Evolutionary conservation across 2,888 invertebrate species (phyloP).

Genomic region (Acanthosoma haemorrhoidale): DNA sequence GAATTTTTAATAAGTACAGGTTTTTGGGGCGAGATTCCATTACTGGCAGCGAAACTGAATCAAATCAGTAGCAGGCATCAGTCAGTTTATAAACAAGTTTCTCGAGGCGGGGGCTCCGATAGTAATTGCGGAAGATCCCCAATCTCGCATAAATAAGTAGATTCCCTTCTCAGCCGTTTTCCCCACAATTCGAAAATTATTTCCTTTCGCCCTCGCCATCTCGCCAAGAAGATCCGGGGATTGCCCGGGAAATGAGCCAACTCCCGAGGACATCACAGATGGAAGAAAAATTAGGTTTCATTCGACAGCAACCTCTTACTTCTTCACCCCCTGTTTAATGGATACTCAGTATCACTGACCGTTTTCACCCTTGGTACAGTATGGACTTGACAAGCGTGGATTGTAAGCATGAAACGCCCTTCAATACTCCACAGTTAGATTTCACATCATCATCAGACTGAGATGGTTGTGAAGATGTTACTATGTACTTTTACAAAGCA

Average conservation of each 20-base stretch:
- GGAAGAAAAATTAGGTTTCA: conserved; percentile 24
- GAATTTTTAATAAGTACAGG: conserved; percentile 14
- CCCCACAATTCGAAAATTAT: conserved; percentile 36
- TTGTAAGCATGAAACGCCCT: too few relatives aligned
- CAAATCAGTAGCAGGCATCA: conserved; percentile 32
- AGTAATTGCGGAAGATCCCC: conserved; percentile 11
- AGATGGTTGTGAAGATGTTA: too few relatives aligned
- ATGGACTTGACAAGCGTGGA: too few relatives aligned
- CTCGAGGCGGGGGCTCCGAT: background rate
- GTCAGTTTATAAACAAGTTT: conserved; percentile 36
- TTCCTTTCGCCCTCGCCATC: conserved; percentile 27
- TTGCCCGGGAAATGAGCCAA: conserved; percentile 19
- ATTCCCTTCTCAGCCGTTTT: conserved; percentile 26
- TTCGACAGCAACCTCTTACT: background rate
- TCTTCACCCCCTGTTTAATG: background rate
- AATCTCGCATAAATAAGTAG: conserved; percentile 38
- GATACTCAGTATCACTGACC: too few relatives aligned
- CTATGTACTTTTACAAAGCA: too few relatives aligned
- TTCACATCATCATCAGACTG: too few relatives aligned
- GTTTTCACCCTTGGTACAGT: too few relatives aligned
- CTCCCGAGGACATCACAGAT: background rate
- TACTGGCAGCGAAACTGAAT: conserved; percentile 29
- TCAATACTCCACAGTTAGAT: too few relatives aligned
- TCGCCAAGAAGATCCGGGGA: background rate
- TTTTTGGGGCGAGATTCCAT: conserved; percentile 31